A percentile compares a stretch with the other conserved stretches of the same genome.
These are phyloP conservation scores for Argyrosomus regius DNA, from an alignment of 2,797 vertebrate genomes.

Conservation along the genomic window DNA sequence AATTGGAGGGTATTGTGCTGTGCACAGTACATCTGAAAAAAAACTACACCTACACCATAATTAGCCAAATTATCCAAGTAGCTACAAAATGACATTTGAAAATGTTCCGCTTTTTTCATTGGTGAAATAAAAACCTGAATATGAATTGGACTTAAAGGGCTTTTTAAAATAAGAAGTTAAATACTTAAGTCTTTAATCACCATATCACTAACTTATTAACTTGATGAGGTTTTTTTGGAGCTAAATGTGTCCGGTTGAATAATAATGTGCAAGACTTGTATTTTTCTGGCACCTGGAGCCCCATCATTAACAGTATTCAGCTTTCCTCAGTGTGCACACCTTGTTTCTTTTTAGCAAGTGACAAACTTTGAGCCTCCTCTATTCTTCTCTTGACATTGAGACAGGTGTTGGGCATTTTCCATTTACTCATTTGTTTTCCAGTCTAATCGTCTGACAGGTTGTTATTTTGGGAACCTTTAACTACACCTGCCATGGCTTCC, in stretches of 20 bases:
- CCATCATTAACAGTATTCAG: not conserved
- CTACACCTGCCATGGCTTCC: not conserved
- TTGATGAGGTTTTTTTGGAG: too few species aligned
- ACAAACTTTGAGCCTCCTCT: not conserved
- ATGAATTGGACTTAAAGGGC: too few species aligned
- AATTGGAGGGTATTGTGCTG: not conserved
- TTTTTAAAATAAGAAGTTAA: too few species aligned
- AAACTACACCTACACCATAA: not conserved
- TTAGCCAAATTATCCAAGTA: not conserved
- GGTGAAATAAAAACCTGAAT: too few species aligned
- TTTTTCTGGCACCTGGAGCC: not conserved
- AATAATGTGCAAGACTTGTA: not conserved
- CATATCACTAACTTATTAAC: too few species aligned
- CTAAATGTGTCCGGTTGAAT: too few species aligned
- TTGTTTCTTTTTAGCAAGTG: not conserved
- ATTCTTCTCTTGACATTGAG: not conserved
- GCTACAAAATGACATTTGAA: too few species aligned
- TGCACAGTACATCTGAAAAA: not conserved
- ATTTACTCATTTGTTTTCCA: not conserved
- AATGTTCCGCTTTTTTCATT: too few species aligned
- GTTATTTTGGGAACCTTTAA: not conserved
- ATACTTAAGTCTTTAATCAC: too few species aligned
- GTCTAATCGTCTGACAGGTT: not conserved
- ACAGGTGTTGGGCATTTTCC: not conserved
- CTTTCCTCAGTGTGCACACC: not conserved